Percentiles rank a stretch among this genome's conserved stretches.
phyloP scores from a whole-genome alignment of 2,113 vertebrate species.

The Dasypus novemcinctus region DNA sequence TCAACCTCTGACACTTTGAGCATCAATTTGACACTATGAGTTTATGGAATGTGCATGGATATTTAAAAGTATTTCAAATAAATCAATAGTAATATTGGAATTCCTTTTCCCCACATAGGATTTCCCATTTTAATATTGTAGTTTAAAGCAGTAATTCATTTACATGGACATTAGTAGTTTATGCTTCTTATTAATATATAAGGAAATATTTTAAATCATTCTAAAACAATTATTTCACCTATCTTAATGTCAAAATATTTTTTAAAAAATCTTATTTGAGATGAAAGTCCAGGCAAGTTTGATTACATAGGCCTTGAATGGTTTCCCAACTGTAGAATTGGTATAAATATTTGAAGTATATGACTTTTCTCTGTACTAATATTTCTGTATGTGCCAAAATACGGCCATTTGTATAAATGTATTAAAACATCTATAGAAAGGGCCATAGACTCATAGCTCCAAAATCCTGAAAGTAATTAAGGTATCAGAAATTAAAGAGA shows the following conservation, averaged over 20 bases:
- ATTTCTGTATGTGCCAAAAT: conserved; percentile 30
- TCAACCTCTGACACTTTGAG: neutral
- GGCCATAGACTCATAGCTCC: neutral
- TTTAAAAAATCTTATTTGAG: neutral
- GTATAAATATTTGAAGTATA: neutral
- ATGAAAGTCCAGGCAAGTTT: neutral
- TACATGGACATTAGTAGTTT: neutral
- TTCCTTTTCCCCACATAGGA: neutral
- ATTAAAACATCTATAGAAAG: conserved; percentile 19
- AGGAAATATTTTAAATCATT: neutral
- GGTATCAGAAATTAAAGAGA: neutral
- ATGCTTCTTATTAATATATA: neutral
- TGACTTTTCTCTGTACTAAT: neutral
- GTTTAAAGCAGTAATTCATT: neutral
- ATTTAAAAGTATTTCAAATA: neutral
- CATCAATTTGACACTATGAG: neutral
- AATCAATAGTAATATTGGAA: neutral
- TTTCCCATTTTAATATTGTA: conserved; percentile 43
- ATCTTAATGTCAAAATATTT: neutral
- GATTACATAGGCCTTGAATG: neutral
- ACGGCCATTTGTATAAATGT: conserved; percentile 73
- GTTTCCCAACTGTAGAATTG: neutral
- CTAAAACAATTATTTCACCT: neutral
- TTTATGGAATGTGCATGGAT: neutral
- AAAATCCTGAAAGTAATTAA: neutral